These are phyloP conservation scores for Clivina fossor DNA, from an alignment of 2,888 invertebrate genomes.

Conservation along the genomic window DNA sequence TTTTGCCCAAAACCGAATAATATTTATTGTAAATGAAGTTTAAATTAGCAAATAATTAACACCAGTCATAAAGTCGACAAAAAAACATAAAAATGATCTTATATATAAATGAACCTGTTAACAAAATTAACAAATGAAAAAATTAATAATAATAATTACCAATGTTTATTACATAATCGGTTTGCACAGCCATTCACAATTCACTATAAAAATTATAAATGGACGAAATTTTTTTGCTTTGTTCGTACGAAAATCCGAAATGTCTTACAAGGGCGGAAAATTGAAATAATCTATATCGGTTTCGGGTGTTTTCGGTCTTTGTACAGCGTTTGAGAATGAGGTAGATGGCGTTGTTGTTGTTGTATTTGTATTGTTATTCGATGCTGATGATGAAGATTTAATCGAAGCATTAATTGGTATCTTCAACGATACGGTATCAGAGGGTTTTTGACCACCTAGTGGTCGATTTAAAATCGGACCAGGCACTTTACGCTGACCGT, in stretches of 20 bases:
- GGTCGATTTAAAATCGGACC: slow-evolving; percentile 62
- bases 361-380: too few relatives aligned
- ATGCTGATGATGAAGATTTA: slow-evolving; percentile 17
- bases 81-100: too few relatives aligned
- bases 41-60: too few relatives aligned
- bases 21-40: too few relatives aligned
- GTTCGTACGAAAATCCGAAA: too few relatives aligned
- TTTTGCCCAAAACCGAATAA: too few relatives aligned
- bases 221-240: slow-evolving; percentile 17
- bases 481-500: slow-evolving; percentile 77
- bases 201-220: slow-evolving; percentile 21
- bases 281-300: slow-evolving; percentile 45
- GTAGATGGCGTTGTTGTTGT: slow-evolving; percentile 20
- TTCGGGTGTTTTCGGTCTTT: slow-evolving; percentile 40
- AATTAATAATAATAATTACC: too few relatives aligned
- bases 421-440: slow-evolving; percentile 48
- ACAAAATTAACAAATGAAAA: too few relatives aligned
- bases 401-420: slow-evolving; percentile 34
- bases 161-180: too few relatives aligned
- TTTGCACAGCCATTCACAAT: slow-evolving; percentile 28
- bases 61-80: too few relatives aligned
- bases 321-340: slow-evolving; percentile 25
- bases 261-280: slow-evolving; percentile 26
- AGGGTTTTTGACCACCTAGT: slow-evolving; percentile 41
- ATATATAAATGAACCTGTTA: too few relatives aligned